These are phyloP conservation scores for Vipera ursinii DNA, from an alignment of 2,797 vertebrate genomes.

Conservation along the genomic window DNA sequence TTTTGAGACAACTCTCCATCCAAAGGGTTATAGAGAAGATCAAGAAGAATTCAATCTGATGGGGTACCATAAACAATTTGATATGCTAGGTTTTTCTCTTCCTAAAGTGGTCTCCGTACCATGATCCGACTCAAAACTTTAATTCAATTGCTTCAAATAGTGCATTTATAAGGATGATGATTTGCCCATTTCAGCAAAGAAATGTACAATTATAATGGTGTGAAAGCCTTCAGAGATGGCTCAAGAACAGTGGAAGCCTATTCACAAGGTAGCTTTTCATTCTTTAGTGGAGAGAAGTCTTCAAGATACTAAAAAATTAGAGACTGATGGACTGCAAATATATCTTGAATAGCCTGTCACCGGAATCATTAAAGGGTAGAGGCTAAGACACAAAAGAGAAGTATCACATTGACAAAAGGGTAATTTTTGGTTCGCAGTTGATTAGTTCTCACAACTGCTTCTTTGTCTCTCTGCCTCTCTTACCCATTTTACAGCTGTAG, in stretches of 20 bases:
- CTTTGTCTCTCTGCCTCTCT: background rate
- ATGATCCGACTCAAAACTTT: conserved; percentile 75
- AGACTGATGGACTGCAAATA: conserved; percentile 20
- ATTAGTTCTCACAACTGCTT: background rate
- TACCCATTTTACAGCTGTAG: background rate
- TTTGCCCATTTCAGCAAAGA: conserved; percentile 75
- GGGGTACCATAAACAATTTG: conserved; percentile 75
- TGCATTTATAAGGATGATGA: conserved; percentile 76
- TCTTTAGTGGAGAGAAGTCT: conserved; percentile 49
- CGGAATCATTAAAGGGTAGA: background rate
- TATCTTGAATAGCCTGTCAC: conserved; percentile 14
- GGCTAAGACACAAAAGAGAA: rapidly evolving
- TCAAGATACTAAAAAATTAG: conserved; percentile 29
- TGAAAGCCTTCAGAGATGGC: conserved; percentile 67
- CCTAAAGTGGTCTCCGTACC: conserved; percentile 74
- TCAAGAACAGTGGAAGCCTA: conserved; percentile 64
- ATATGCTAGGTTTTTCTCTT: conserved; percentile 73
- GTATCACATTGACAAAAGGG: rapidly evolving
- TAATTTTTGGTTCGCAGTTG: conserved; percentile 22
- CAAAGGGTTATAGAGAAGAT: conserved; percentile 75
- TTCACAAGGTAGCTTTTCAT: conserved; percentile 67
- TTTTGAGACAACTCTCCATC: conserved; percentile 77
- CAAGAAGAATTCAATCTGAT: conserved; percentile 80
- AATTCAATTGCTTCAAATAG: conserved; percentile 79
- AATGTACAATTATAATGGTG: conserved; percentile 70